Conservation (phyloP, 1,140 invertebrate species). For the Seison nebaliae region DNA sequence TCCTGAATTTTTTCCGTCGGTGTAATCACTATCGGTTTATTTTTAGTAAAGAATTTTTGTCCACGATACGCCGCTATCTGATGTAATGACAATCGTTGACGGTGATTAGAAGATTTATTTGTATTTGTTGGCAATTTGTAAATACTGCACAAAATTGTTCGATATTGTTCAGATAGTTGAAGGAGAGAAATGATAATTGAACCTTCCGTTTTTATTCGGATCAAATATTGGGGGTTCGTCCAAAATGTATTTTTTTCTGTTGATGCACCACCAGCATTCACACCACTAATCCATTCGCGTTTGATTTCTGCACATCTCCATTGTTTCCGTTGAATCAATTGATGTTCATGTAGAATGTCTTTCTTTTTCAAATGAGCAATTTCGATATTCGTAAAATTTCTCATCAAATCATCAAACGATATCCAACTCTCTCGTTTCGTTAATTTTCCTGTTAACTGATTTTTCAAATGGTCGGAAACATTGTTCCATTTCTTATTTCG, state of each 20-base stretch:
- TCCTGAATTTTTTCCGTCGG: too few relatives aligned
- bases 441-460: neutral
- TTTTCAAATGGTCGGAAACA: neutral
- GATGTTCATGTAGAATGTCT: neutral
- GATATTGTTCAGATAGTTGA: too few relatives aligned
- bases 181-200: too few relatives aligned
- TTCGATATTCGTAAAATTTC: neutral
- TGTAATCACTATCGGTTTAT: too few relatives aligned
- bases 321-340: neutral
- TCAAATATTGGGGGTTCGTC: conserved; percentile 1
- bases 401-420: neutral
- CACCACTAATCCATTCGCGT: neutral
- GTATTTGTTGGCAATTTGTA: too few relatives aligned
- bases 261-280: neutral
- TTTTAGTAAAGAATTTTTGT: too few relatives aligned
- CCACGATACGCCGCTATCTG: too few relatives aligned
- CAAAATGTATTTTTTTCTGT: neutral
- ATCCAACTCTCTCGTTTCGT: neutral
- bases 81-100: too few relatives aligned
- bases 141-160: too few relatives aligned
- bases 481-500: too few relatives aligned
- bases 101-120: too few relatives aligned
- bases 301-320: neutral
- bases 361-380: neutral
- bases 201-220: too few relatives aligned